phyloP scores from a whole-genome alignment of 1,140 invertebrate species.

The Aphaenogaster ashmeadi region DNA sequence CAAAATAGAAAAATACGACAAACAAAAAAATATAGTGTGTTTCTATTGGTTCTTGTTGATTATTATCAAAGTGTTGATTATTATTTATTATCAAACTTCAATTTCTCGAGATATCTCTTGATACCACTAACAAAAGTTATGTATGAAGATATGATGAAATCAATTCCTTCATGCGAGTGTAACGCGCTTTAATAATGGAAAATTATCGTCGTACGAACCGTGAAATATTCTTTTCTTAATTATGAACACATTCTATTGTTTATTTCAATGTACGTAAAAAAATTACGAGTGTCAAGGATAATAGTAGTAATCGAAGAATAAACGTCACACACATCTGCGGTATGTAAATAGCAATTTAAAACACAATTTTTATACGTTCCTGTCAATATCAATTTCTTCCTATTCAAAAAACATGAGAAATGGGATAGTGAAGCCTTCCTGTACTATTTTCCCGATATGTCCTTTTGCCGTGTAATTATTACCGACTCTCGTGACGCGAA shows the following conservation, averaged over 20 bases:
- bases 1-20: neutral
- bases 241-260: neutral
- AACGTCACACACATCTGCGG: neutral
- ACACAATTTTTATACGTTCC: slow-evolving; percentile 1
- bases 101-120: slow-evolving; percentile 9
- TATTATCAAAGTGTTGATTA: neutral
- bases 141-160: neutral
- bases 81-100: slow-evolving; percentile 8
- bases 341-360: slow-evolving; percentile 2
- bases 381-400: neutral
- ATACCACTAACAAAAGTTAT: slow-evolving; percentile 12
- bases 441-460: neutral
- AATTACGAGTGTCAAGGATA: neutral
- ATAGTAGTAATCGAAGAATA: neutral
- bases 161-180: neutral
- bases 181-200: neutral
- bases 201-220: neutral
- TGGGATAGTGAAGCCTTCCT: neutral
- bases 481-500: slow-evolving; percentile 6
- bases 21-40: neutral
- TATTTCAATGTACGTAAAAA: too few relatives aligned
- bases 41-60: neutral
- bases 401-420: slow-evolving; percentile 12
- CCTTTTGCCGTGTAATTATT: slow-evolving; percentile 12
- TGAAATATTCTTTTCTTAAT: slow-evolving; percentile 11